Percentiles rank a stretch among this genome's conserved stretches.
These are phyloP conservation scores for Tetropium fuscum DNA, from an alignment of 2,888 invertebrate species.

Conservation along the genomic window DNA sequence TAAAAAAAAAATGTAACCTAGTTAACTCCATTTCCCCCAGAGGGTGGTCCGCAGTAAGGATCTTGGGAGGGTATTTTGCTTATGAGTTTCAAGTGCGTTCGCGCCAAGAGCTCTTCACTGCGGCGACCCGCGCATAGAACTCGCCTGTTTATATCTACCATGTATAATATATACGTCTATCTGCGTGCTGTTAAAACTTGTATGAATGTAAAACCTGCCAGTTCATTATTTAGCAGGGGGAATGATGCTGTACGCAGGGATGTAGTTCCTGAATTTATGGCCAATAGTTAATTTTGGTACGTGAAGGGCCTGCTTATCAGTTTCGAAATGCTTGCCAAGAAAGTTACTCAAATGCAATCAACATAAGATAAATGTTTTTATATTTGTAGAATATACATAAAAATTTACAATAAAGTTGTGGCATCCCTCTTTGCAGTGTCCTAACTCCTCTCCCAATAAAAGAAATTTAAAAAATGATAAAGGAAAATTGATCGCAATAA, in stretches of 20 bases:
- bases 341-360: conserved; percentile 14
- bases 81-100: conserved; percentile 55
- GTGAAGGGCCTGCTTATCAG: conserved; percentile 41
- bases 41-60: conserved; percentile 11
- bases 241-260: conserved; percentile 43
- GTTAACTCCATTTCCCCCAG: conserved; percentile 21
- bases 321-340: conserved; percentile 8
- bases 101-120: conserved; percentile 50
- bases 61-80: conserved; percentile 51
- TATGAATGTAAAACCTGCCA: conserved; percentile 59
- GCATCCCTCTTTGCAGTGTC: too few relatives aligned
- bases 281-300: conserved; percentile 56
- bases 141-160: conserved; percentile 58
- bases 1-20: background rate
- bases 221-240: conserved; percentile 60
- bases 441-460: too few relatives aligned
- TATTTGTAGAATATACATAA: too few relatives aligned
- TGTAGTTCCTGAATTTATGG: conserved; percentile 53
- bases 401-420: too few relatives aligned
- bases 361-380: too few relatives aligned
- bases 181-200: conserved; percentile 63
- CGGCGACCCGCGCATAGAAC: conserved; percentile 52
- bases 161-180: conserved; percentile 64
- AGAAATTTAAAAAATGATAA: too few relatives aligned
- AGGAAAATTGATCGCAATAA: too few relatives aligned